Evolutionary conservation across 23 tunicate species (phyloP).

Genomic region (Aplidium turbinatum): DNA sequence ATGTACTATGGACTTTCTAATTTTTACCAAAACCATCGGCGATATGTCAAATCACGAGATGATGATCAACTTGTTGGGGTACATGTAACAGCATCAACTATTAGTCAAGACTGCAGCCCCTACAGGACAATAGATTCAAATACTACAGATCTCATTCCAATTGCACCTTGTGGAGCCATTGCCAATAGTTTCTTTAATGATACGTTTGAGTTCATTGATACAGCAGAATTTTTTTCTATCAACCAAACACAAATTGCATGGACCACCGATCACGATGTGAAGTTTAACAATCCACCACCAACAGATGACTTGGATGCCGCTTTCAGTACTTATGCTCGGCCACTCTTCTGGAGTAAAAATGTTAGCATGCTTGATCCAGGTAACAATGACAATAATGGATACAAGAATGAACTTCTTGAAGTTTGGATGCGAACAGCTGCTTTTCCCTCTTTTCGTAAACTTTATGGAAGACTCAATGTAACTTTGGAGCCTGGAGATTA

Average conservation of each 20-base stretch:
- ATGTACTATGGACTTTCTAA: conserved; percentile 79
- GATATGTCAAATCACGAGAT: conserved; percentile 99
- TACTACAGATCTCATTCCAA: not conserved
- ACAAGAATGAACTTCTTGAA: conserved; percentile 86
- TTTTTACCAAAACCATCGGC: conserved; percentile 95
- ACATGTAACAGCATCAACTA: not conserved
- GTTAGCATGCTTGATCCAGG: conserved; percentile 58
- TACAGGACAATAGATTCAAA: conserved; percentile 2
- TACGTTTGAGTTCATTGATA: conserved; percentile 38
- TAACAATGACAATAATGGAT: conserved; percentile 67
- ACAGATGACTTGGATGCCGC: conserved; percentile 14
- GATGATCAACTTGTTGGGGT: conserved; percentile 77
- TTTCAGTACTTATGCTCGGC: conserved; percentile 40
- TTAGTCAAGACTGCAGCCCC: conserved; percentile 66
- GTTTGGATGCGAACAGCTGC: conserved; percentile 99
- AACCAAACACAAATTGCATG: conserved; percentile 79
- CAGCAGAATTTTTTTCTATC: conserved; percentile 12
- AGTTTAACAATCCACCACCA: conserved; percentile 75
- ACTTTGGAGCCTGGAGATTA: conserved; percentile 60
- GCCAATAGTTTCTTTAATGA: conserved; percentile 97
- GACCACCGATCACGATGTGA: conserved; percentile 72
- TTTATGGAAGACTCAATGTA: conserved; percentile 57
- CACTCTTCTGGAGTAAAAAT: conserved; percentile 65
- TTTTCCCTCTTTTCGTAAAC: conserved; percentile 91
- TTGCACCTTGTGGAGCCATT: conserved; percentile 98